Conservation (phyloP, 2,888 invertebrate species). For the Cremastinae sp. region DNA sequence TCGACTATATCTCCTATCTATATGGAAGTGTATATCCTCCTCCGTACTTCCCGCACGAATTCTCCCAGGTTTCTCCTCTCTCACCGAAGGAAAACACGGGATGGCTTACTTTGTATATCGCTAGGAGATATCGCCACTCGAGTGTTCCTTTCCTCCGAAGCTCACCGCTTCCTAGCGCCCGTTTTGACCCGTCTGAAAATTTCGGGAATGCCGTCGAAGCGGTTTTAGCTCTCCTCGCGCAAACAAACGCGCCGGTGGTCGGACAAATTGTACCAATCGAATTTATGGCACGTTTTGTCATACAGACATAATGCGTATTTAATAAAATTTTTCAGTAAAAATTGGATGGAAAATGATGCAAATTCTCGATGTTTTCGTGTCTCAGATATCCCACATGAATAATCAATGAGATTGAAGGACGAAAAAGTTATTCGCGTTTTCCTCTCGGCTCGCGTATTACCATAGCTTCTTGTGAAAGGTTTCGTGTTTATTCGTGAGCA, state of each 20-base stretch:
- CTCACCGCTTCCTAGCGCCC: slow-evolving; percentile 46
- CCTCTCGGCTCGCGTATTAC: not conserved
- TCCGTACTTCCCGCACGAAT: slow-evolving; percentile 48
- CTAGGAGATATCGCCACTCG: slow-evolving; percentile 37
- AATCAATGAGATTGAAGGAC: not conserved
- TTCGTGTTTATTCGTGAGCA: not conserved
- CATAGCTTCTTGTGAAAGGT: too few species aligned
- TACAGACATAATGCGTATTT: too few species aligned
- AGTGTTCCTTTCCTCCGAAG: slow-evolving; percentile 27
- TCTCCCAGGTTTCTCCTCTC: slow-evolving; percentile 32
- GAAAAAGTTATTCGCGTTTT: too few species aligned
- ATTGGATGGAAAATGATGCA: too few species aligned
- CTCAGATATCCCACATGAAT: too few species aligned
- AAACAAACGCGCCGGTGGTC: too few species aligned
- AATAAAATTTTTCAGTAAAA: too few species aligned
- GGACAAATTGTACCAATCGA: too few species aligned
- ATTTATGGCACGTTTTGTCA: too few species aligned
- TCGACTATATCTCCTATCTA: slow-evolving; percentile 38
- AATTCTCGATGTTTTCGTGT: too few species aligned
- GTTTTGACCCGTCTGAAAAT: slow-evolving; percentile 58
- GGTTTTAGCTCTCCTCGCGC: slow-evolving; percentile 47
- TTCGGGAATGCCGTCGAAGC: slow-evolving; percentile 61
- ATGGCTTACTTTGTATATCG: slow-evolving; percentile 35
- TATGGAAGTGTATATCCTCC: slow-evolving; percentile 30
- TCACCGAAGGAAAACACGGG: slow-evolving; percentile 44